phyloP scores from a whole-genome alignment of 2,888 invertebrate genomes.

The Cheilosia urbana region DNA sequence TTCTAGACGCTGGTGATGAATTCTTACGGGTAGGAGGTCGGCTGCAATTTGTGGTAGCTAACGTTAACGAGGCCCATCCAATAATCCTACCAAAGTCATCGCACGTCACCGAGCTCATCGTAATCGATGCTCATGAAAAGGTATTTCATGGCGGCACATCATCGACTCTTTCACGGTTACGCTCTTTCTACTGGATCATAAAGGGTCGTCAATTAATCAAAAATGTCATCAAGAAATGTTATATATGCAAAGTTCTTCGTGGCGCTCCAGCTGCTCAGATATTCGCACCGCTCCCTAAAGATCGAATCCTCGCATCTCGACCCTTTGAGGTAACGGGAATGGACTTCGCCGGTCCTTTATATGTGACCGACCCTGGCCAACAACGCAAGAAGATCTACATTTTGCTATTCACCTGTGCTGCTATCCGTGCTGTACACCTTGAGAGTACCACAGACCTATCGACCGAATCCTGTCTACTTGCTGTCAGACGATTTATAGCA shows the following conservation, averaged over 20 bases:
- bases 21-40: conserved; percentile 12
- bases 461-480: conserved; percentile 34
- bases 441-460: conserved; percentile 27
- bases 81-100: conserved; percentile 39
- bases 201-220: conserved; percentile 26
- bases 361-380: background rate
- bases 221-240: conserved; percentile 11
- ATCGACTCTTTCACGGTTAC: background rate
- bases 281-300: conserved; percentile 38
- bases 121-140: background rate
- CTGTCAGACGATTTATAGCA: conserved; percentile 38
- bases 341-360: conserved; percentile 54
- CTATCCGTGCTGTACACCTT: too few species aligned
- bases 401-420: too few species aligned
- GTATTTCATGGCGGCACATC: conserved; percentile 32
- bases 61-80: conserved; percentile 1
- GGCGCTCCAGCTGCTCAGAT: conserved; percentile 18
- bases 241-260: too few species aligned
- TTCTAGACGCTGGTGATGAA: background rate
- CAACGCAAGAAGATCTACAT: too few species aligned
- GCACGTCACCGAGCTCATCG: background rate
- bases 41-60: background rate
- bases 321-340: conserved; percentile 52
- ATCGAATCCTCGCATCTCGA: conserved; percentile 26
- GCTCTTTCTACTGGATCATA: conserved; percentile 18